A percentile compares a stretch with the other conserved stretches of the same genome.
These are phyloP conservation scores for Myopa testacea DNA, from an alignment of 2,888 invertebrate genomes.

Conservation along the genomic window DNA sequence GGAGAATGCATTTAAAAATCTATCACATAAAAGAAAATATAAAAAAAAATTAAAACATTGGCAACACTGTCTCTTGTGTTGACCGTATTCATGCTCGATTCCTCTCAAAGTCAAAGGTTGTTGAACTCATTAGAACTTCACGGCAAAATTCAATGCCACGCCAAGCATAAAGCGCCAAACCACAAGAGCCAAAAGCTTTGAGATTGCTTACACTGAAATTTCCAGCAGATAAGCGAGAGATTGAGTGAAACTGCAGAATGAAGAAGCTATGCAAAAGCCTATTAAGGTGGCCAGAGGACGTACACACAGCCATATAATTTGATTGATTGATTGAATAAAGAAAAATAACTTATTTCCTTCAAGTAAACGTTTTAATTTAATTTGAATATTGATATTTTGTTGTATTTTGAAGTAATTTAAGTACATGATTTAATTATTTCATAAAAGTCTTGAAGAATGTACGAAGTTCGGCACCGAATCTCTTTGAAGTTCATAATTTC, in stretches of 20 bases:
- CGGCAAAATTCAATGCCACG: conserved; percentile 64
- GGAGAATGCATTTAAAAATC: too few relatives aligned
- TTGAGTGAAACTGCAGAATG: background rate
- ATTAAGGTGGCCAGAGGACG: conserved; percentile 2
- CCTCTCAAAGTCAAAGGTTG: conserved; percentile 60
- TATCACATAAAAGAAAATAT: background rate
- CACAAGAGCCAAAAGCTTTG: conserved; percentile 8
- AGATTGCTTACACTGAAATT: background rate
- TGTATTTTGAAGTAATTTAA: too few relatives aligned
- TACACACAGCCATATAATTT: background rate
- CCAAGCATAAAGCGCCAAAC: conserved; percentile 41
- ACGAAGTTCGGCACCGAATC: too few relatives aligned
- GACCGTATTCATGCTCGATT: background rate
- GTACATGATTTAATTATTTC: too few relatives aligned
- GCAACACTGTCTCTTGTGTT: background rate
- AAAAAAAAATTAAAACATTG: background rate
- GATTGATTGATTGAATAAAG: background rate
- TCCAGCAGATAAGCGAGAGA: background rate
- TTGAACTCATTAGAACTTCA: conserved; percentile 59
- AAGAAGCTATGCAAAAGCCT: background rate
- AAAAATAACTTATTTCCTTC: background rate
- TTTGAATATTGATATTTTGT: too few relatives aligned
- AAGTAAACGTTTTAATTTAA: background rate
- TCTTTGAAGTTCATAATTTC: background rate
- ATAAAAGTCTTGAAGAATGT: too few relatives aligned